A percentile compares a stretch with the other conserved stretches of the same genome.
phyloP scores from a whole-genome alignment of 2,797 vertebrate species.

The Cheirogaleus major region DNA sequence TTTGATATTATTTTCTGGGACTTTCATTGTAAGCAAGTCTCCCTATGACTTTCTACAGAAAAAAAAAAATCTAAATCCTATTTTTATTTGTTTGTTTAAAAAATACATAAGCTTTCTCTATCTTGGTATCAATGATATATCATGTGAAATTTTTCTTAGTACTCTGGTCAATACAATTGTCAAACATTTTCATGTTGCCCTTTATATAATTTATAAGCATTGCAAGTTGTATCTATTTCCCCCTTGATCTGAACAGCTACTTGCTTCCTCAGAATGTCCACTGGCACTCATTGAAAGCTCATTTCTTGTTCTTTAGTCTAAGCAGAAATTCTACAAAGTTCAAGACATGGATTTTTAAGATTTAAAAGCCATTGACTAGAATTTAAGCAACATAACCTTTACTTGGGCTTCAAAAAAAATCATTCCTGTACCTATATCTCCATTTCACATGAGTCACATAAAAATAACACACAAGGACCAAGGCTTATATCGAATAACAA shows the following conservation, averaged over 20 bases:
- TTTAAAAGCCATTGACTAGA: background rate
- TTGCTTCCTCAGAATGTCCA: background rate
- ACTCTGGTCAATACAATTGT: background rate
- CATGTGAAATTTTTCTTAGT: background rate
- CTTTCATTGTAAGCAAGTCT: background rate
- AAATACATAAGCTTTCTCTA: background rate
- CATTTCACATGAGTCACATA: background rate
- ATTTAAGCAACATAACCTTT: background rate
- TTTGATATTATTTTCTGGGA: background rate
- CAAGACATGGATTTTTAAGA: background rate
- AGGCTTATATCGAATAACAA: background rate
- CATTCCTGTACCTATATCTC: background rate
- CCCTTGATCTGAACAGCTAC: background rate
- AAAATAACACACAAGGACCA: background rate
- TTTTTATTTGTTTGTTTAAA: background rate
- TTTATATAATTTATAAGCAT: background rate
- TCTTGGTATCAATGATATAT: background rate
- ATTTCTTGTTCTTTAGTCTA: background rate
- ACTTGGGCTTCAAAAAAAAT: background rate
- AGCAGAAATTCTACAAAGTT: background rate
- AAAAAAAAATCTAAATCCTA: background rate
- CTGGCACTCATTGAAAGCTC: background rate
- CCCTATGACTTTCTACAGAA: background rate
- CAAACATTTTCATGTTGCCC: background rate
- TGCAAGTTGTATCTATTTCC: background rate